phyloP scores from a whole-genome alignment of 2,113 vertebrate species.

The Brachypteracias leptosomus region DNA sequence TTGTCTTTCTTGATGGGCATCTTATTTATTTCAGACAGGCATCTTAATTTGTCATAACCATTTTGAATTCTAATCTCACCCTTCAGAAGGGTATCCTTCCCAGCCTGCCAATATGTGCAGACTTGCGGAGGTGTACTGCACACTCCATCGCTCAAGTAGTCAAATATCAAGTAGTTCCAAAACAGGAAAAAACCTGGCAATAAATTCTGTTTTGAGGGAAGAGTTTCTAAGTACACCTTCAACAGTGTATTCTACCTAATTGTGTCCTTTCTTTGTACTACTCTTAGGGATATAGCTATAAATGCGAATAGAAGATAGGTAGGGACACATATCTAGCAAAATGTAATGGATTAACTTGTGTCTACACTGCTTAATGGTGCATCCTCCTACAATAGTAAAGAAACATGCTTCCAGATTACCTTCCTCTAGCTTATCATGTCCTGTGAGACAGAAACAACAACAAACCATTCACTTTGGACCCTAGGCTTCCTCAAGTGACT shows the following conservation, averaged over 20 bases:
- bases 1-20: not conserved
- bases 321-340: not conserved
- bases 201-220: not conserved
- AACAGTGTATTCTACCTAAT: not conserved
- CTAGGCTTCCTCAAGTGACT: not conserved
- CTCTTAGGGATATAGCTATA: not conserved
- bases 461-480: not conserved
- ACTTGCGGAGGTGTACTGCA: not conserved
- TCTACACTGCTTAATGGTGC: fast-evolving
- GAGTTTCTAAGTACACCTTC: not conserved
- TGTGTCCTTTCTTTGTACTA: not conserved
- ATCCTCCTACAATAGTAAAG: not conserved
- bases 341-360: not conserved
- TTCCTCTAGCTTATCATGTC: not conserved
- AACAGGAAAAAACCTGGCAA: not conserved
- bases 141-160: not conserved
- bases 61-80: not conserved
- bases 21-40: not conserved
- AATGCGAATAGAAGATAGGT: not conserved
- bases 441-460: not conserved
- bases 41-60: not conserved
- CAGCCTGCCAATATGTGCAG: not conserved
- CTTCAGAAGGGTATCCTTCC: not conserved
- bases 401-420: not conserved
- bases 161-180: not conserved